These are phyloP conservation scores for Ctenosaura bakeri DNA, from an alignment of 2,797 vertebrate genomes.

Conservation along the genomic window DNA sequence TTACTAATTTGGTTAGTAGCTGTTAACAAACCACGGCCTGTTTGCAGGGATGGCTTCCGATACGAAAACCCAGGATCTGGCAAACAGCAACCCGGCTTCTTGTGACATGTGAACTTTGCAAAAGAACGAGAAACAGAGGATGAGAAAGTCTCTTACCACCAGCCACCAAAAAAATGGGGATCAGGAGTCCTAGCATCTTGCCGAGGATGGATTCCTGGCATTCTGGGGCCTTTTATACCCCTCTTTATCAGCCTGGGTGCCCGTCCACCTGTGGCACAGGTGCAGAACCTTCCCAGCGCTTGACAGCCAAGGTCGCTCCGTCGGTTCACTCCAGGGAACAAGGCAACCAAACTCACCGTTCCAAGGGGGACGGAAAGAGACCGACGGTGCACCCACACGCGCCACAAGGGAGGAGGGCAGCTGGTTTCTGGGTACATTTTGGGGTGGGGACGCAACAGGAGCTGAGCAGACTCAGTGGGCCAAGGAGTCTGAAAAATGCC, in stretches of 20 bases:
- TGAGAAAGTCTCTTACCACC: constrained; percentile 49
- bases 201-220: fast-evolving
- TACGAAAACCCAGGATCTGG: background rate
- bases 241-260: background rate
- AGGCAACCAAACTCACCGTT: fast-evolving
- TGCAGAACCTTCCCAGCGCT: background rate
- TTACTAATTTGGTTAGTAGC: no score
- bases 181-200: constrained; percentile 16
- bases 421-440: no score
- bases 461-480: no score
- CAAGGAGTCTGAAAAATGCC: no score
- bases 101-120: no score
- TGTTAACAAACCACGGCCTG: no score
- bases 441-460: no score
- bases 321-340: no score
- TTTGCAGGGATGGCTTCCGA: background rate
- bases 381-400: fast-evolving
- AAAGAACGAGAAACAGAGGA: background rate
- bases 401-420: background rate
- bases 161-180: constrained; percentile 49
- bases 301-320: background rate
- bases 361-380: background rate
- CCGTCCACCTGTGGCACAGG: background rate
- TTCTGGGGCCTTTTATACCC: background rate
- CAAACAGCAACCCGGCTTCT: background rate